These are phyloP conservation scores for Apocrypta bakeri DNA, from an alignment of 1,140 invertebrate genomes.

Conservation along the genomic window DNA sequence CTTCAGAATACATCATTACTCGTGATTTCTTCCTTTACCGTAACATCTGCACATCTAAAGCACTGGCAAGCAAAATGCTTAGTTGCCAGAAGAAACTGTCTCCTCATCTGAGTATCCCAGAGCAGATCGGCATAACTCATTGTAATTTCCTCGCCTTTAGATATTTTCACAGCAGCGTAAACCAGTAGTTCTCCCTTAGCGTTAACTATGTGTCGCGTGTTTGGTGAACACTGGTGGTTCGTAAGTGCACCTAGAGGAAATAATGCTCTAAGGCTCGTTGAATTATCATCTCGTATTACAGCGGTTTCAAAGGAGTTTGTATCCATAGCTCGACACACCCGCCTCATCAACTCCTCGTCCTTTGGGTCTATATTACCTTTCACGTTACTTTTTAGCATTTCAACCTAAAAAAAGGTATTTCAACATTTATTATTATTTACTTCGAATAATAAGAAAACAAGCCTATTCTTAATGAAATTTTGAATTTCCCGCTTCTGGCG, in stretches of 20 bases:
- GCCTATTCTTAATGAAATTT: not conserved
- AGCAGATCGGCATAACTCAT: constrained; percentile 83
- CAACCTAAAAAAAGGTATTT: constrained; percentile 63
- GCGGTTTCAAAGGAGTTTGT: constrained; percentile 84
- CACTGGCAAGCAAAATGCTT: constrained; percentile 87
- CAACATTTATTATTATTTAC: too few relatives aligned
- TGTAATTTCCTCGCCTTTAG: constrained; percentile 80
- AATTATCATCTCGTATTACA: constrained; percentile 65
- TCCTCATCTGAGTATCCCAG: constrained; percentile 82
- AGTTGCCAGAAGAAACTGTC: constrained; percentile 79
- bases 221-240: constrained; percentile 85
- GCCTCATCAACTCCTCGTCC: constrained; percentile 78
- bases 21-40: constrained; percentile 66
- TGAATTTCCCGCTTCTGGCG: constrained; percentile 39
- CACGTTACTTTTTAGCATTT: constrained; percentile 77
- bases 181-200: constrained; percentile 77
- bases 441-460: too few relatives aligned
- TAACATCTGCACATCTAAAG: constrained; percentile 81
- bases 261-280: constrained; percentile 79
- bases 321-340: constrained; percentile 79
- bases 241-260: constrained; percentile 83
- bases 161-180: constrained; percentile 78
- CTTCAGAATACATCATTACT: not conserved
- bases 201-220: constrained; percentile 81
- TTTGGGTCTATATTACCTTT: constrained; percentile 70